Conservation (phyloP, 2,888 invertebrate genomes). For the Dolichomitus sp. region DNA sequence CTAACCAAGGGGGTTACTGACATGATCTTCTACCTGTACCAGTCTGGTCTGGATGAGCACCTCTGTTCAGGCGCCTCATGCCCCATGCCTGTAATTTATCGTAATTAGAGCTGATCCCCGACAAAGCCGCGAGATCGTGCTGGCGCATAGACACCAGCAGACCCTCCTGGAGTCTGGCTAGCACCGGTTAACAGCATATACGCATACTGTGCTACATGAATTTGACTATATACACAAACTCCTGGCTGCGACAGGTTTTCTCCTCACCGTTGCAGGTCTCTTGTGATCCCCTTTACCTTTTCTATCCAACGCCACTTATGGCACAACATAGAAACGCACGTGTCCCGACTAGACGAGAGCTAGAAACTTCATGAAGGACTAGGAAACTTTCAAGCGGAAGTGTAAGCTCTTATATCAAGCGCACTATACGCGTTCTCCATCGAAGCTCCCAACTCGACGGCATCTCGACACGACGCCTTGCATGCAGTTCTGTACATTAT, state of each 20-base stretch:
- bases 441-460: slow-evolving; percentile 29
- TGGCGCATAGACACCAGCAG: slow-evolving; percentile 56
- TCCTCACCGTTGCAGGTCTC: neutral
- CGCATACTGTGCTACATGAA: slow-evolving; percentile 12
- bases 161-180: slow-evolving; percentile 24
- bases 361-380: slow-evolving; percentile 39
- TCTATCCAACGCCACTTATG: slow-evolving; percentile 24
- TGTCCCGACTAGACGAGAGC: slow-evolving; percentile 33
- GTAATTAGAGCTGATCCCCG: slow-evolving; percentile 67
- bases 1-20: slow-evolving; percentile 7
- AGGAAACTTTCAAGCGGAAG: slow-evolving; percentile 51
- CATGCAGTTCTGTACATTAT: slow-evolving; percentile 52
- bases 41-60: slow-evolving; percentile 34
- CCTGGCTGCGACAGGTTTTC: slow-evolving; percentile 3
- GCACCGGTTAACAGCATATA: neutral
- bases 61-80: slow-evolving; percentile 35
- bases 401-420: slow-evolving; percentile 59
- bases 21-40: slow-evolving; percentile 28
- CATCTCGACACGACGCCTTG: slow-evolving; percentile 52
- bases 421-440: slow-evolving; percentile 11
- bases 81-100: slow-evolving; percentile 64
- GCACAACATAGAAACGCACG: slow-evolving; percentile 18
- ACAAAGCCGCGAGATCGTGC: slow-evolving; percentile 67
- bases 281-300: slow-evolving; percentile 17
- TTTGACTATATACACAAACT: slow-evolving; percentile 22